phyloP scores from a whole-genome alignment of 1,140 invertebrate species.

The Zaprionus taronus region DNA sequence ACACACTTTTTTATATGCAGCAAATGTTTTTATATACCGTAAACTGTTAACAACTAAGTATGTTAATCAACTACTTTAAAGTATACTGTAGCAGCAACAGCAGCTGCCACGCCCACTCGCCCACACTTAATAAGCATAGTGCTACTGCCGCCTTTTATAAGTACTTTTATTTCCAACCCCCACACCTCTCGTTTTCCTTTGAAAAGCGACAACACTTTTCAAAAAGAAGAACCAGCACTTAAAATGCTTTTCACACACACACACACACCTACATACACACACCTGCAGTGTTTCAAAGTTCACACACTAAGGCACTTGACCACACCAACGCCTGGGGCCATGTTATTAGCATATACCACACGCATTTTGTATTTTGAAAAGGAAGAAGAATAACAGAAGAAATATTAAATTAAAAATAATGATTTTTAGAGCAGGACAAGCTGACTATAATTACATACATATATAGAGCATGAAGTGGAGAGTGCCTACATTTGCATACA shows the following conservation, averaged over 20 bases:
- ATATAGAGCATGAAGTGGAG: not conserved
- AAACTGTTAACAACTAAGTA: conserved; percentile 32
- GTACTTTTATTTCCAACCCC: conserved; percentile 56
- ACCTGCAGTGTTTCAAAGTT: conserved; percentile 58
- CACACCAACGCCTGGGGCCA: conserved; percentile 4
- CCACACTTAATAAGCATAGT: conserved; percentile 56
- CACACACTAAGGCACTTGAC: conserved; percentile 36
- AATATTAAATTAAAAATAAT: conserved; percentile 56
- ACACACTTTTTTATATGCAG: conserved; percentile 41
- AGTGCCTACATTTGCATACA: conserved; percentile 24
- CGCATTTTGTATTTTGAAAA: conserved; percentile 50
- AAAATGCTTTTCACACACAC: conserved; percentile 58
- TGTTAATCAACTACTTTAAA: conserved; percentile 32
- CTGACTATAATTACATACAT: conserved; percentile 52
- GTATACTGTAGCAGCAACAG: conserved; percentile 14
- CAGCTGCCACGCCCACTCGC: conserved; percentile 14
- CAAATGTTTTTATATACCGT: conserved; percentile 26
- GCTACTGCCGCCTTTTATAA: conserved; percentile 55
- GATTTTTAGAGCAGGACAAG: conserved; percentile 72
- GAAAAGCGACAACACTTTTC: conserved; percentile 46
- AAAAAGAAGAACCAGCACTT: conserved; percentile 50
- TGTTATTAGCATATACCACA: conserved; percentile 45
- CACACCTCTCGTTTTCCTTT: conserved; percentile 18
- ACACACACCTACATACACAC: conserved; percentile 59
- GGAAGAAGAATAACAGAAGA: not conserved